A percentile compares a stretch with the other conserved stretches of the same genome.
phyloP scores from a whole-genome alignment of 2,888 invertebrate genomes.

The Caenorhabditis doughertyi region DNA sequence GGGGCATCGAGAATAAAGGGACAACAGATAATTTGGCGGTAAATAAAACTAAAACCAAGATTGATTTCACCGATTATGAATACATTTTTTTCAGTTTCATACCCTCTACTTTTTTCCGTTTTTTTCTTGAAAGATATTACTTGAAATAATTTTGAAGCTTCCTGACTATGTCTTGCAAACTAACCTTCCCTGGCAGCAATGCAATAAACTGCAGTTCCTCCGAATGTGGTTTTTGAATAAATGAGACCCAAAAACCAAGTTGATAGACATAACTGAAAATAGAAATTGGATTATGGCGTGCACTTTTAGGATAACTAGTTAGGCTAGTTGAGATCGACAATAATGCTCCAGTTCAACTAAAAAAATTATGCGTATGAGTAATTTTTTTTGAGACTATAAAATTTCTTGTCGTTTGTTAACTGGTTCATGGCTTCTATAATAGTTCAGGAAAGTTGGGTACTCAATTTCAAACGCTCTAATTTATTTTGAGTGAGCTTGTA shows the following conservation, averaged over 20 bases:
- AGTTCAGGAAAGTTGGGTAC: too few relatives aligned
- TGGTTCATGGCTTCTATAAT: too few relatives aligned
- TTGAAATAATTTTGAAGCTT: neutral
- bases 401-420: too few relatives aligned
- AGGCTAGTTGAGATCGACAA: neutral
- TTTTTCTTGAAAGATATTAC: too few relatives aligned
- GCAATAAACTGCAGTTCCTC: conserved; percentile 30
- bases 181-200: conserved; percentile 19
- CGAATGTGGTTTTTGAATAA: conserved; percentile 24
- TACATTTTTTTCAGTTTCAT: neutral
- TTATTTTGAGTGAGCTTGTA: too few relatives aligned
- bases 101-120: neutral
- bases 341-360: neutral
- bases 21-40: too few relatives aligned
- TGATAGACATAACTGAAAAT: conserved; percentile 16
- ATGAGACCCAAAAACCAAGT: conserved; percentile 24
- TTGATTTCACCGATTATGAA: too few relatives aligned
- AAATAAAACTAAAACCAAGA: too few relatives aligned
- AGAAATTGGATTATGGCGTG: neutral
- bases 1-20: too few relatives aligned
- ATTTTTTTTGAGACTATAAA: too few relatives aligned
- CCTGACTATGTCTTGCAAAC: neutral
- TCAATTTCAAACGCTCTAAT: neutral
- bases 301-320: neutral
- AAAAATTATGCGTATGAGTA: neutral